Evolutionary conservation across 2,888 invertebrate species (phyloP).

Genomic region (Hermodice carunculata): DNA sequence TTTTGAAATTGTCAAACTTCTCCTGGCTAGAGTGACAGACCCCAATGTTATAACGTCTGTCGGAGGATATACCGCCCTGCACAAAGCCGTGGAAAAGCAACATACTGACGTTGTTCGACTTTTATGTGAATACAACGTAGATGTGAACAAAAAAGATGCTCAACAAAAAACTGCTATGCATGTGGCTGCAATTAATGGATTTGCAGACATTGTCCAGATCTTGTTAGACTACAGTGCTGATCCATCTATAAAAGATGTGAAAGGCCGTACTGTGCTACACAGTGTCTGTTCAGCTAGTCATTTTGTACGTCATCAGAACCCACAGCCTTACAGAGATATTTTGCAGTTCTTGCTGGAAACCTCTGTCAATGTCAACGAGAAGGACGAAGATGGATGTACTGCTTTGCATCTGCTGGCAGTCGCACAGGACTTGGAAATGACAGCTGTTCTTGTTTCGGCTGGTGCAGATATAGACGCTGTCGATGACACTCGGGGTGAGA

Average conservation of each 20-base stretch:
- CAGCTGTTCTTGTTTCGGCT: neutral
- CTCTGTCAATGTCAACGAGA: slow-evolving; percentile 7
- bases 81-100: slow-evolving; percentile 42
- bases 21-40: slow-evolving; percentile 37
- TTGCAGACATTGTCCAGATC: slow-evolving; percentile 38
- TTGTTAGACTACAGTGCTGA: slow-evolving; percentile 43
- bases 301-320: neutral
- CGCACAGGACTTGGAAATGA: neutral
- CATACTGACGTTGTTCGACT: slow-evolving; percentile 14
- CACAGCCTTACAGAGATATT: no score
- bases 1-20: slow-evolving; percentile 15
- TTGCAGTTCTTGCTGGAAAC: slow-evolving; percentile 16
- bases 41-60: slow-evolving; percentile 37
- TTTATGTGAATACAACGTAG: slow-evolving; percentile 42
- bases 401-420: slow-evolving; percentile 26
- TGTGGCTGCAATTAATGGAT: slow-evolving; percentile 42
- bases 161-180: slow-evolving; percentile 45
- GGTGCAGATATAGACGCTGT: slow-evolving; percentile 25
- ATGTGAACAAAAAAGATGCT: slow-evolving; percentile 40
- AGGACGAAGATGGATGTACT: slow-evolving; percentile 14
- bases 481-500: slow-evolving; percentile 39
- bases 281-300: slow-evolving; percentile 23
- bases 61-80: slow-evolving; percentile 46
- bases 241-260: slow-evolving; percentile 38
- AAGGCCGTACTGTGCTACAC: slow-evolving; percentile 47